Percentiles rank a stretch among this genome's conserved stretches.
Conservation (phyloP, 64 coral and sea anemone genomes). For the Dendrophyllia cribrosa region DNA sequence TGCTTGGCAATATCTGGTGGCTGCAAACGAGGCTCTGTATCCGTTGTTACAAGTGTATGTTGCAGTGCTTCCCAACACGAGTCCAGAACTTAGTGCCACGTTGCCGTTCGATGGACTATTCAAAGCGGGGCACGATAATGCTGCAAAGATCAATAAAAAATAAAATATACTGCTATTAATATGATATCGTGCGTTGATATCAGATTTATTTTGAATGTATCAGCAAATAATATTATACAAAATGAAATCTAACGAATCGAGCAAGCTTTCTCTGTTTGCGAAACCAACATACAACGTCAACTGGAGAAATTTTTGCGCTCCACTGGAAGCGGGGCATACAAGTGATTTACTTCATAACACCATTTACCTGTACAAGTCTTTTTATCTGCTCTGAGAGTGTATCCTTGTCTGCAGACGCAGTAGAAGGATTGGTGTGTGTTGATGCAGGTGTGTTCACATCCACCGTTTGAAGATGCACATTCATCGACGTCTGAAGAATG, state of each 20-base stretch:
- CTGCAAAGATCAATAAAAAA: not conserved
- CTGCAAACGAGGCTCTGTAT: slow-evolving; percentile 14
- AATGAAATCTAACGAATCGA: too few species aligned
- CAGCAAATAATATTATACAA: too few species aligned
- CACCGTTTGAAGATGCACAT: slow-evolving; percentile 58
- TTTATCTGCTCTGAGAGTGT: not conserved
- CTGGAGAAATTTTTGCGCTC: too few species aligned
- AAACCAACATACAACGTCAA: too few species aligned
- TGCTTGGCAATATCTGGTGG: slow-evolving; percentile 36
- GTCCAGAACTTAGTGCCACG: not conserved
- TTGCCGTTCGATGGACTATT: not conserved
- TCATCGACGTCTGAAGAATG: slow-evolving; percentile 51
- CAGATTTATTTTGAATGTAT: too few species aligned
- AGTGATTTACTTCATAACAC: too few species aligned
- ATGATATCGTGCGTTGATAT: too few species aligned
- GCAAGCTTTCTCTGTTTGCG: too few species aligned
- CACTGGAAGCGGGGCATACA: too few species aligned
- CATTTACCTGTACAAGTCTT: slow-evolving; percentile 50
- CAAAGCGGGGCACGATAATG: slow-evolving; percentile 41
- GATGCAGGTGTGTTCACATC: slow-evolving; percentile 67
- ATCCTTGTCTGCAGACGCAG: slow-evolving; percentile 64
- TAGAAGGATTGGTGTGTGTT: slow-evolving; percentile 62
- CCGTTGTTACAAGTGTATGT: slow-evolving; percentile 57
- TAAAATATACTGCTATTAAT: too few species aligned
- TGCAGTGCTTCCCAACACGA: slow-evolving; percentile 35